Evolutionary conservation across 2,797 vertebrate species (phyloP), one percentile per base, ranked within the genome.

Genomic region (Pelochelys cantorii): DNA sequence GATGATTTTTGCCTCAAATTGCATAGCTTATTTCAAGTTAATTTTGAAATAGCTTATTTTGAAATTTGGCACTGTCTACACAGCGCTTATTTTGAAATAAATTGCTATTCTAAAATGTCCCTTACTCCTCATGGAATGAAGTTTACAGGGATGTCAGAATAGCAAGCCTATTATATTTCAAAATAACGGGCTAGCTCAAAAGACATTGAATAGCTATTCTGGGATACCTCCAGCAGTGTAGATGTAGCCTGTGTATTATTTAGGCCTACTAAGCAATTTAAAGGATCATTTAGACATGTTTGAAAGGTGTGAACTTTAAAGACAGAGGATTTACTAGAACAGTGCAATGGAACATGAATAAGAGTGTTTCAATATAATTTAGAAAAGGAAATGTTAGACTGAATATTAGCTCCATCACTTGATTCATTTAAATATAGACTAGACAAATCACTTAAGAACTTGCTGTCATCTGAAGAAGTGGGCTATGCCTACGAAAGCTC

Each of bases 351-450:
- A 57, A 87, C n/a, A 81, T 53, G 91, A 75, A 18, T 84, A 55
- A 75, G 31, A 60, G 11, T 71, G 15, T 59, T 84, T 18, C 79
- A 77, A 59, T 75, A 48, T 3, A 53, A 18, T 75, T 9, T 8
- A 6, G 14, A 52, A 90, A 88, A 42, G 34, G 84, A 93, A 88
- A 74, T 52, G 2, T 34, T 78, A 74, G 80, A 8, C 11, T 84
- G 60, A 78, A 11, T 88, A 92, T 94, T 87, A 93, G 22, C 54
- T 88, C 13, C 53, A 0, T 84, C 85, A 93, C 75, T 91, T 95
- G 31, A 95, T 82, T 88, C 89, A 94, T 88, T 92, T 91, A 95
- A 83, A 60, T 74, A 9, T 88, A 54, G 31, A 85, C 78, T 83
- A 81, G 37, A 80, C 88, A 83, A 2, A 86, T 83, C 80, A 90